Evolutionary conservation across 2,888 invertebrate species (phyloP).

Genomic region (Amphipoea lucens): DNA sequence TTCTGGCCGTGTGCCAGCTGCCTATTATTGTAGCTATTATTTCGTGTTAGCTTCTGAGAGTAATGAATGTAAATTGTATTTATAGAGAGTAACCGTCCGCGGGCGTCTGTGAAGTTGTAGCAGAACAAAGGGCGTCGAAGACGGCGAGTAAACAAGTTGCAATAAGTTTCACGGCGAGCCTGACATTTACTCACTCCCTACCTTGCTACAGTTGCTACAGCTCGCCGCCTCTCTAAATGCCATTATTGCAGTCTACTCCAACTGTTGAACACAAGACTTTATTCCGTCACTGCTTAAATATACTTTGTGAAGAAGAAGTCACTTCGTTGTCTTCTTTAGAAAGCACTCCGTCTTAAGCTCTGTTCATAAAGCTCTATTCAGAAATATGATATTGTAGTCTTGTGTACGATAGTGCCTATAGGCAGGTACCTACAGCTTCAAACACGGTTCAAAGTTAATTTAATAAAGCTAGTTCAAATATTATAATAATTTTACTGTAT

Average conservation of each 20-base stretch:
- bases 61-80: constrained; percentile 87
- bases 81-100: constrained; percentile 81
- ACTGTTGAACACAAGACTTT: constrained; percentile 66
- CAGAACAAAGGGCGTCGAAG: constrained; percentile 84
- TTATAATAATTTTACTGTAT: neutral
- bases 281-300: constrained; percentile 53
- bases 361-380: constrained; percentile 25
- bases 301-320: constrained; percentile 53
- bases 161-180: constrained; percentile 82
- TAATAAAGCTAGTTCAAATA: too few relatives aligned
- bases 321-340: constrained; percentile 51
- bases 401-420: neutral
- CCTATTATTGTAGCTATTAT: constrained; percentile 70
- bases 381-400: neutral
- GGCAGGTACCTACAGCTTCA: too few relatives aligned
- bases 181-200: constrained; percentile 76
- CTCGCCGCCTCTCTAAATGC: constrained; percentile 75
- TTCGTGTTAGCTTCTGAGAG: constrained; percentile 69
- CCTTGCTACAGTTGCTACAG: constrained; percentile 65
- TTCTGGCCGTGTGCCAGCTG: constrained; percentile 46
- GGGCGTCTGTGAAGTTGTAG: constrained; percentile 83
- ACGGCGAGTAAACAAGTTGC: constrained; percentile 87
- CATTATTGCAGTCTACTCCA: constrained; percentile 78
- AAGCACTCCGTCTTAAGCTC: constrained; percentile 13
- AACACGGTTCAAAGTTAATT: too few relatives aligned